Conservation (phyloP, 2,797 vertebrate genomes). For the Alfaro cultratus region DNA sequence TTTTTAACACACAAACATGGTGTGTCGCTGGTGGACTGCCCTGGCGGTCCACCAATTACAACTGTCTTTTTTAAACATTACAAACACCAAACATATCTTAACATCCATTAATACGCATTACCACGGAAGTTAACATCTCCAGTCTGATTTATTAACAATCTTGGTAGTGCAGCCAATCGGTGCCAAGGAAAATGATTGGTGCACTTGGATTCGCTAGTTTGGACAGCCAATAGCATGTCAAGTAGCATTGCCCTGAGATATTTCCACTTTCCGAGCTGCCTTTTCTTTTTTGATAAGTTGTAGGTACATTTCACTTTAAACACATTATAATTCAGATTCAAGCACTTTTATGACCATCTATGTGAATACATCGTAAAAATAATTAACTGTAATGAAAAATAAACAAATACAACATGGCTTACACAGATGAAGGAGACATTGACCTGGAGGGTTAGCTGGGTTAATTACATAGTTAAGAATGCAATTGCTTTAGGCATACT, state of each 20-base stretch:
- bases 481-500: background rate
- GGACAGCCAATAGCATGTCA: background rate
- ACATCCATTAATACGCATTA: background rate
- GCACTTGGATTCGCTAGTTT: background rate
- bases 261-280: background rate
- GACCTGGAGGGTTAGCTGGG: background rate
- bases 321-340: background rate
- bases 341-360: background rate
- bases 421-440: background rate
- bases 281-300: background rate
- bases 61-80: background rate
- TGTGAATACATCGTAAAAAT: background rate
- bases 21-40: too few relatives aligned
- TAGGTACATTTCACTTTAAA: too few relatives aligned
- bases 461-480: background rate
- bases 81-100: background rate
- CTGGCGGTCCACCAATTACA: background rate
- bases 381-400: background rate
- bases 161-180: background rate
- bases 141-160: background rate
- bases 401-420: background rate
- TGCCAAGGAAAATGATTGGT: background rate
- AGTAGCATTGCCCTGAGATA: background rate
- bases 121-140: background rate
- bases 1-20: too few relatives aligned